Base-by-base conservation (phyloP, 2,113 vertebrate species). In the Notarius lentiginosus region DNA sequence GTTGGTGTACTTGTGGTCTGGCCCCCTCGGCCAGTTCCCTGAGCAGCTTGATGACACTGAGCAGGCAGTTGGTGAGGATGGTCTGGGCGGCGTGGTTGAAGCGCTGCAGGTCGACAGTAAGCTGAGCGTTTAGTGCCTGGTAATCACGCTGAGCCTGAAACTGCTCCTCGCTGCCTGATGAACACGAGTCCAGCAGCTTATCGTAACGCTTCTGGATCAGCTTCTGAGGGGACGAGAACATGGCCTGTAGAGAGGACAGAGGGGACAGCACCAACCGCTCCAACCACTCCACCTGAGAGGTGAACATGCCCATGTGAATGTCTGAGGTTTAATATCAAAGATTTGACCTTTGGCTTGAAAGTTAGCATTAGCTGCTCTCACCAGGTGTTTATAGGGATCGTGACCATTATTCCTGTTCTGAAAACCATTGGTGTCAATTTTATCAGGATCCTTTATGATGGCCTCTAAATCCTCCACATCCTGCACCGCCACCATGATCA, bases 161-260 rank as follows among this genome's bases (percentile, higher is more conserved):
- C 4, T 96, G 93, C 58, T 97, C 96, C 4, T 95, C 96, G 2
- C 90, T 88, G 24, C 90, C 88, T 61, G 95, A 95, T 22, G 94
- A 94, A 93, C 96, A 96, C 89, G 96, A 98, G 92, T 99, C 98
- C 84, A 99, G 92, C 72, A 99, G 88, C 91, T 99, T 99, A 94
- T 99, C 98, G 1, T 99, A 98, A 73, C 99, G 97, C 90, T 99
- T 99, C 93, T 99, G 98, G 90, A 99, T 98, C 87, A 99, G 98
- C 92, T 99, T 99, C 93, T 98, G 98, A 1, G 99, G 99, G 24
- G 96, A 96, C 0, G 96, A 90, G 89, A 99, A 99, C 89, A 98
- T 95, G 91, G 95, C 91, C 83, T 97, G 96, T 56, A 99, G 94
- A 1, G 93, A 92, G 11, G 94, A 94, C 82, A 99, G 95, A 0